Percentiles rank a stretch among this genome's conserved stretches.
phyloP scores from a whole-genome alignment of 2,888 invertebrate species.

The Drymonia ruficornis region DNA sequence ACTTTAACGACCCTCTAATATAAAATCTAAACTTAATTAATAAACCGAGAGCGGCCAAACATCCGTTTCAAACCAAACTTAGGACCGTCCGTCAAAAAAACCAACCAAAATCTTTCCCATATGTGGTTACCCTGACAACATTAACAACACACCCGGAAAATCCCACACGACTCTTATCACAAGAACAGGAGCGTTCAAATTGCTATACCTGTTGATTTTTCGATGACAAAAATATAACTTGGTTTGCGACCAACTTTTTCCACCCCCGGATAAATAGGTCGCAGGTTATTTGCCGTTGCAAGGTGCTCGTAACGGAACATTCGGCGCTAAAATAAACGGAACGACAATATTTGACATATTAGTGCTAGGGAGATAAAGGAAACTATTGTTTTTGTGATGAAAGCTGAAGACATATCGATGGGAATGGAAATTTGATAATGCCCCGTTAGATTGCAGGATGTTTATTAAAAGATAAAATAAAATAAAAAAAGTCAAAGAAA shows the following conservation, averaged over 20 bases:
- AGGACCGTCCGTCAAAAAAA: conserved; percentile 67
- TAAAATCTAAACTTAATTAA: conserved; percentile 74
- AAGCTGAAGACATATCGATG: conserved; percentile 53
- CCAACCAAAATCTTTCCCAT: conserved; percentile 68
- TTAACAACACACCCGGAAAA: background rate
- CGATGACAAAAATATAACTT: conserved; percentile 5
- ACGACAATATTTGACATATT: conserved; percentile 63
- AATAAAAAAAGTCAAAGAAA: no score
- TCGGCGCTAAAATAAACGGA: conserved; percentile 74
- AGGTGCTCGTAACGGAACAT: conserved; percentile 80
- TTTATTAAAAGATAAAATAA: background rate
- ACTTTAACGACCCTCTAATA: conserved; percentile 56
- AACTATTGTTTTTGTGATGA: conserved; percentile 61
- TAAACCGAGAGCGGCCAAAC: conserved; percentile 71
- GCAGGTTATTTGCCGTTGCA: conserved; percentile 82
- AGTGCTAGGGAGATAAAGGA: conserved; percentile 65
- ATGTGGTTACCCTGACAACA: conserved; percentile 30
- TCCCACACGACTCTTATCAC: fast-evolving
- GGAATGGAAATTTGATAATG: conserved; percentile 33
- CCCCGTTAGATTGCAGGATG: conserved; percentile 8
- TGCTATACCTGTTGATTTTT: conserved; percentile 5
- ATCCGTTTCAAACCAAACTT: conserved; percentile 70
- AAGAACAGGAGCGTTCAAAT: background rate
- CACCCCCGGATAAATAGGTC: conserved; percentile 76
- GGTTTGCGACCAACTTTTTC: conserved; percentile 54